Conservation (phyloP, 2,113 vertebrate genomes). For the Myxocyprinus asiaticus region DNA sequence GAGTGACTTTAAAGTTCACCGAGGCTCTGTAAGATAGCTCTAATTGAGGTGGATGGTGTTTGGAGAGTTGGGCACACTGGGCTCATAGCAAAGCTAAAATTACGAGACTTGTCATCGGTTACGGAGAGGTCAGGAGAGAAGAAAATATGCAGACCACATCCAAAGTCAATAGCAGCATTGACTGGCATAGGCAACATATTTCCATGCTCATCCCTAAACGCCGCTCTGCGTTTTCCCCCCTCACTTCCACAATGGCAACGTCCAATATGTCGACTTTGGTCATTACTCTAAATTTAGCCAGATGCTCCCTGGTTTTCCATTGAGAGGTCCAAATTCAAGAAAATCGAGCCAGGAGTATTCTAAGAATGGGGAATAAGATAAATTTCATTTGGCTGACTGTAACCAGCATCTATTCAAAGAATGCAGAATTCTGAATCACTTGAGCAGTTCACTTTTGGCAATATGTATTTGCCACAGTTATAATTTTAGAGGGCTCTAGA, state of each 20-base stretch:
- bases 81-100: constrained; percentile 38
- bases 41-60: constrained; percentile 43
- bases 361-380: constrained; percentile 56
- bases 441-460: constrained; percentile 36
- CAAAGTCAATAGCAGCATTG: constrained; percentile 56
- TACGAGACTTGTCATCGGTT: constrained; percentile 38
- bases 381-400: constrained; percentile 60
- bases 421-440: constrained; percentile 53
- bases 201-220: constrained; percentile 48
- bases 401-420: constrained; percentile 58
- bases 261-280: constrained; percentile 50
- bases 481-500: constrained; percentile 46
- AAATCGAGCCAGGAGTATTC: constrained; percentile 61
- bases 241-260: constrained; percentile 44
- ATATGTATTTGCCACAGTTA: constrained; percentile 43
- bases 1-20: constrained; percentile 6
- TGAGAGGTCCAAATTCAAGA: constrained; percentile 59
- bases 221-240: no score
- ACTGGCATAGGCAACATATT: constrained; percentile 53
- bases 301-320: constrained; percentile 60
- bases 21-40: constrained; percentile 34
- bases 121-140: constrained; percentile 39
- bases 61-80: constrained; percentile 25
- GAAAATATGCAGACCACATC: constrained; percentile 56
- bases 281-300: constrained; percentile 59